Evolutionary conservation across 2,113 vertebrate genomes (phyloP), one percentile per base, ranked within the genome.

Genomic region (Nerophis lumbriciformis): DNA sequence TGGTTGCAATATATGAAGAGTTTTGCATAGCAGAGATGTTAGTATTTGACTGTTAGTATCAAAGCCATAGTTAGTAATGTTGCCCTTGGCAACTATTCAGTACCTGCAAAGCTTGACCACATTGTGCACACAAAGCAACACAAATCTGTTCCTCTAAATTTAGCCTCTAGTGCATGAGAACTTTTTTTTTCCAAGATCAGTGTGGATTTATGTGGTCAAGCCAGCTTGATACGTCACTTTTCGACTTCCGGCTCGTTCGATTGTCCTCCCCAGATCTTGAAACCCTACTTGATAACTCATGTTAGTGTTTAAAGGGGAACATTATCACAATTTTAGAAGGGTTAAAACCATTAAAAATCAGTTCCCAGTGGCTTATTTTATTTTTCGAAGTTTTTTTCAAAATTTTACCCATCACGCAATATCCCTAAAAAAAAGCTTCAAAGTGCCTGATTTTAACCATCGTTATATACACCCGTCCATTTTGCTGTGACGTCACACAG

Each of bases 11-110:
- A 54, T 5, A 21, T 16, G 13, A 16, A 48, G 6, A 9, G 35
- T 61, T 55, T 45, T n/a, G 37, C 58, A 61, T 51, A 54, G 38
- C 38, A 42, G 49, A 67, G 51, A 52, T 64, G 77, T 83, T 80
- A 86, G 77, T 82, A 69, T 53, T 70, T 68, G 70, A 19, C 12
- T 63, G 79, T 86, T 83, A 85, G 78, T 70, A 75, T 68, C 15
- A 57, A n/a, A 19, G 21, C 8, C 51, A 45, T 12, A 39, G 74
- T 76, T 78, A 79, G 78, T 74, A 61, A 13, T 7, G 19, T 45
- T 21, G 7, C 5, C 28, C 14, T 35, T 45, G 10, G 50, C 64
- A 53, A 67, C 62, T 71, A 78, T 67, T 52, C 71, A 69, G 51
- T 77, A 68, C 59, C 56, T 58, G 63, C 49, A 36, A 35, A 63